These are phyloP conservation scores for Conus betulinus DNA, from an alignment of 1,140 invertebrate species.

Conservation along the genomic window DNA sequence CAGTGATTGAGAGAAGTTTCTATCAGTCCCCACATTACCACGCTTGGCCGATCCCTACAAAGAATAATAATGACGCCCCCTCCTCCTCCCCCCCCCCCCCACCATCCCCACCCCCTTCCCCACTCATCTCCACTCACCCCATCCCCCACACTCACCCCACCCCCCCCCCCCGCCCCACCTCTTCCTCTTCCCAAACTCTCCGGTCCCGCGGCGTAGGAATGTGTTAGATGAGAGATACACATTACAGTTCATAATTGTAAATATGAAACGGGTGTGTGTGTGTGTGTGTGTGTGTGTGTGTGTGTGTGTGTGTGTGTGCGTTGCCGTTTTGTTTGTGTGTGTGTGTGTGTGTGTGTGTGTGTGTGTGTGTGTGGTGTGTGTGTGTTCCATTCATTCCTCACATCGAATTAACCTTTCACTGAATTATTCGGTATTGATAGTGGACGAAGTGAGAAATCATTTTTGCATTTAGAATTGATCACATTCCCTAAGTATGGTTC, in stretches of 20 bases:
- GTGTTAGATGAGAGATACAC: neutral
- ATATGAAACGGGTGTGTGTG: neutral
- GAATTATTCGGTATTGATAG: neutral
- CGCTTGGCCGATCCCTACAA: neutral
- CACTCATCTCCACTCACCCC: neutral
- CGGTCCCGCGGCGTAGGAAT: neutral
- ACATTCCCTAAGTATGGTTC: too few relatives aligned
- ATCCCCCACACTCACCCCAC: neutral
- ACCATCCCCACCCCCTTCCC: neutral
- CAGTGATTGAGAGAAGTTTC: neutral
- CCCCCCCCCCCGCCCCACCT: neutral
- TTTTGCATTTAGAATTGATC: too few relatives aligned
- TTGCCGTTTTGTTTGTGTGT: too few relatives aligned
- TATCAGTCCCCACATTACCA: neutral
- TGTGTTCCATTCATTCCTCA: too few relatives aligned
- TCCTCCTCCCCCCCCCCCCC: neutral
- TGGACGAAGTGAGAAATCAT: neutral
- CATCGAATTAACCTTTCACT: too few relatives aligned
- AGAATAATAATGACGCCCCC: neutral
- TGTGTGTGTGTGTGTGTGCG: too few relatives aligned
- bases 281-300: too few relatives aligned
- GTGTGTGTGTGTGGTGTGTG: too few relatives aligned
- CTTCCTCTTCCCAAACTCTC: too few relatives aligned
- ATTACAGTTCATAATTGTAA: neutral
- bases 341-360: too few relatives aligned